Evolutionary conservation across 2,888 invertebrate species (phyloP).

Genomic region (Molorchus minor): DNA sequence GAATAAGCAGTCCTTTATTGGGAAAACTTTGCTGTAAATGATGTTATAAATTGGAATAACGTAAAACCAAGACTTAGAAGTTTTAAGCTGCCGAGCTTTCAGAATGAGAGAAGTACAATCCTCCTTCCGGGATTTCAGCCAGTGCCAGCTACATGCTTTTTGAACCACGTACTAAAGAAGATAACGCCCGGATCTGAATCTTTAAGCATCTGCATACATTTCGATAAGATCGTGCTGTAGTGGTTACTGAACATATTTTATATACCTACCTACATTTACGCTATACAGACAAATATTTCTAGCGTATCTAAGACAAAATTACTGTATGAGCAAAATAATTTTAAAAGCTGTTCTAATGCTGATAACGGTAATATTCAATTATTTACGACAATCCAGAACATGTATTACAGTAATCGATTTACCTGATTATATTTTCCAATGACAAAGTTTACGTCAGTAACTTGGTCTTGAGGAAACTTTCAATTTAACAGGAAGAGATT

Average conservation of each 20-base stretch:
- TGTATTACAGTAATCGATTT: no score
- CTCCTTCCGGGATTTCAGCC: conserved; percentile 45
- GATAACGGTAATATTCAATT: no score
- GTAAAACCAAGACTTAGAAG: conserved; percentile 45
- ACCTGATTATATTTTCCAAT: no score
- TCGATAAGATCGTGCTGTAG: conserved; percentile 50
- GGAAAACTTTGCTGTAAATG: conserved; percentile 21
- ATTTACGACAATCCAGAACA: no score
- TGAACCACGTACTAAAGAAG: conserved; percentile 47
- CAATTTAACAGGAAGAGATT: no score
- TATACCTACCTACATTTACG: no score
- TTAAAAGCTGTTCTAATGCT: no score
- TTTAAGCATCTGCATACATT: conserved; percentile 50
- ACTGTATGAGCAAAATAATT: no score
- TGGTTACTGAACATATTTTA: conserved; percentile 44
- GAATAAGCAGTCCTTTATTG: conserved; percentile 25
- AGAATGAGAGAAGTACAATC: conserved; percentile 47
- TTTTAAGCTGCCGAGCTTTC: conserved; percentile 46
- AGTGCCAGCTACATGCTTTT: conserved; percentile 37
- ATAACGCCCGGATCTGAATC: conserved; percentile 51
- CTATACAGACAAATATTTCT: no score
- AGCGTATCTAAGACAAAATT: no score
- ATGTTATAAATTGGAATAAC: conserved; percentile 34
- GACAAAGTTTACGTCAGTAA: no score
- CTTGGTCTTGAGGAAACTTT: no score